These are phyloP conservation scores for Anabacerthia variegaticeps DNA, from an alignment of 2,797 vertebrate species.

Conservation along the genomic window DNA sequence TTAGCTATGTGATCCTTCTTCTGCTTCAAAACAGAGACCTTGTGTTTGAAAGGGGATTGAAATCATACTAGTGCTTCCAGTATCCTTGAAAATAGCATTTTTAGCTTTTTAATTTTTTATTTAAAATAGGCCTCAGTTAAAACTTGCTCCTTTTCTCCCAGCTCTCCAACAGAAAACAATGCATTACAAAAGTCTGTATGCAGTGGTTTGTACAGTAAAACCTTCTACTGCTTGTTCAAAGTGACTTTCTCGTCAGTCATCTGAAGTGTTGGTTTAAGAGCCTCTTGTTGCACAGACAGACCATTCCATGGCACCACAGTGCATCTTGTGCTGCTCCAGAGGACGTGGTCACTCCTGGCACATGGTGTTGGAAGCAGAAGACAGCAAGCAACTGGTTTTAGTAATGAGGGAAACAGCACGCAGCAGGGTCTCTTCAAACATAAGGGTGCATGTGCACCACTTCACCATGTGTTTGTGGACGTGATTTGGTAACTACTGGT, in stretches of 20 bases:
- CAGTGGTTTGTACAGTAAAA: background rate
- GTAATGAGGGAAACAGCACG: background rate
- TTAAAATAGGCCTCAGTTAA: background rate
- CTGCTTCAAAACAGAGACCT: background rate
- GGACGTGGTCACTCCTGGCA: fast-evolving
- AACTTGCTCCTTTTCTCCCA: background rate
- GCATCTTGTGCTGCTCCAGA: background rate
- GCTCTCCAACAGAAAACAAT: background rate
- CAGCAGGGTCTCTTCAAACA: fast-evolving
- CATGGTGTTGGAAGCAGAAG: background rate
- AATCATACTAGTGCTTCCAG: background rate
- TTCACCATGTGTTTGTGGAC: background rate
- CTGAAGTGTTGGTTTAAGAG: background rate
- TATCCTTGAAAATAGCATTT: background rate
- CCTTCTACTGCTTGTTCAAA: background rate
- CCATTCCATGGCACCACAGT: fast-evolving
- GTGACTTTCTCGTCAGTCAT: fast-evolving
- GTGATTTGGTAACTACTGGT: background rate
- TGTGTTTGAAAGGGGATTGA: background rate
- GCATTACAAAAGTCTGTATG: background rate
- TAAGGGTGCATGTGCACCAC: background rate
- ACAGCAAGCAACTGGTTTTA: background rate
- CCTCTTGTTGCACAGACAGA: background rate
- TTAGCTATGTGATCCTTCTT: background rate
- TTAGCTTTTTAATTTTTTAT: background rate